Conservation (phyloP, 2,113 vertebrate genomes). For the Scalopus aquaticus region DNA sequence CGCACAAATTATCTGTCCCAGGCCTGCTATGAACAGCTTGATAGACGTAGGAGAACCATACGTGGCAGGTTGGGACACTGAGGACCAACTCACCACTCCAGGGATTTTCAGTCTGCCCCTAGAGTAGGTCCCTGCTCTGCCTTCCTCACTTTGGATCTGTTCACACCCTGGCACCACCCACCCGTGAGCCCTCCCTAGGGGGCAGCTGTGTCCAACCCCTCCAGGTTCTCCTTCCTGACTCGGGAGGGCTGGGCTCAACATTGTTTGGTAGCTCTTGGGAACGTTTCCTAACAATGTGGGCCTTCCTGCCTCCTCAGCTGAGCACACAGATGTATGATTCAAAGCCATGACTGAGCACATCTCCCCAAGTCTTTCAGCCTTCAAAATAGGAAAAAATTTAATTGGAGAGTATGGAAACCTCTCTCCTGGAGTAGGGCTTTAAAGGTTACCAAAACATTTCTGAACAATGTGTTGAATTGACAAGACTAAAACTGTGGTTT, state of each 20-base stretch:
- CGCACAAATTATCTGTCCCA: no score
- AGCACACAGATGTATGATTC: slow-evolving; percentile 35
- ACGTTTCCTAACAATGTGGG: not conserved
- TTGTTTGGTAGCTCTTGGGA: not conserved
- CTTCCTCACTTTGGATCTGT: not conserved
- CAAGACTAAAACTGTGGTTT: slow-evolving; percentile 66
- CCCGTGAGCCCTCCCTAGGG: not conserved
- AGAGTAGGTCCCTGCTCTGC: not conserved
- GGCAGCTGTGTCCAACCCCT: not conserved
- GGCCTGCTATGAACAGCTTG: not conserved
- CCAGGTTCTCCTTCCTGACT: not conserved
- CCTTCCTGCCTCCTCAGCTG: not conserved
- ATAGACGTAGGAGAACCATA: not conserved
- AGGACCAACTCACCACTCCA: not conserved
- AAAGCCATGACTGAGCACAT: not conserved
- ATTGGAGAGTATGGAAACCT: slow-evolving; percentile 57
- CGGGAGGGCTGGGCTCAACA: not conserved
- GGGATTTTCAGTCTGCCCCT: not conserved
- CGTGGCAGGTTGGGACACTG: not conserved
- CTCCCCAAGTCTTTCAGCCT: slow-evolving; percentile 59
- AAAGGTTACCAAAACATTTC: slow-evolving; percentile 77
- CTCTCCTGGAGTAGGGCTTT: slow-evolving; percentile 56
- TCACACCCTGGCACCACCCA: no score
- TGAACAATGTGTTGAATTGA: slow-evolving; percentile 76
- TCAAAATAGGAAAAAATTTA: slow-evolving; percentile 66